These are phyloP conservation scores for Rhizoglyphus robini DNA, from an alignment of 1,140 invertebrate species.

Conservation along the genomic window DNA sequence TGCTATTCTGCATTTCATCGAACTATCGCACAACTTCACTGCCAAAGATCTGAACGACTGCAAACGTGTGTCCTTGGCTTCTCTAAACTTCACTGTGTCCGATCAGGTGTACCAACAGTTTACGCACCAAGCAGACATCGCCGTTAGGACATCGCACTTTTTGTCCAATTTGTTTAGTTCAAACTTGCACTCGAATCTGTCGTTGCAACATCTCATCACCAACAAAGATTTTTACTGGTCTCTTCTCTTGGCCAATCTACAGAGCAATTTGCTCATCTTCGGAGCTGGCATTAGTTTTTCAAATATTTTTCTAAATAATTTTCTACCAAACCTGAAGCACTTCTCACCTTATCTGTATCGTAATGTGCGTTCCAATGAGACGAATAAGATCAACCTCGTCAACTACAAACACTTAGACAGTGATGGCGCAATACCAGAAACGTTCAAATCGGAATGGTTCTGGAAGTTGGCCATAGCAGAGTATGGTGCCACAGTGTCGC, in stretches of 20 bases:
- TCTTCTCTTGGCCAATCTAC: conserved; percentile 22
- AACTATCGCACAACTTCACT: conserved; percentile 16
- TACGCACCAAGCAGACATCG: conserved; percentile 18
- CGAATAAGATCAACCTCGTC: neutral
- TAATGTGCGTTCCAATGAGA: conserved; percentile 10
- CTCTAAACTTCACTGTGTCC: conserved; percentile 2
- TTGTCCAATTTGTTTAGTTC: conserved; percentile 24
- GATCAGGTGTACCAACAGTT: neutral
- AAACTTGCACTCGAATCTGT: conserved; percentile 1
- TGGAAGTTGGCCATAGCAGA: neutral
- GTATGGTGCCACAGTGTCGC: neutral
- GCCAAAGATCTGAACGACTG: neutral
- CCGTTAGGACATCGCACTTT: conserved; percentile 23
- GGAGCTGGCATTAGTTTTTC: conserved; percentile 22
- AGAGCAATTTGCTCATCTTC: conserved; percentile 23
- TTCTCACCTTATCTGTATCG: conserved; percentile 23
- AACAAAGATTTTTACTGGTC: conserved; percentile 25
- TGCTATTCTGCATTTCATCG: conserved; percentile 22
- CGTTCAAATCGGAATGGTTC: conserved; percentile 15
- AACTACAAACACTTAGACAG: neutral
- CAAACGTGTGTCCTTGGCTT: neutral
- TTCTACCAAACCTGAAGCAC: neutral
- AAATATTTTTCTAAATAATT: neutral
- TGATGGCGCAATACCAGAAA: neutral
- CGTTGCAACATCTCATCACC: conserved; percentile 3